A percentile compares a stretch with the other conserved stretches of the same genome.
Conservation (phyloP, 2,113 vertebrate genomes). For the Erinaceus europaeus region DNA sequence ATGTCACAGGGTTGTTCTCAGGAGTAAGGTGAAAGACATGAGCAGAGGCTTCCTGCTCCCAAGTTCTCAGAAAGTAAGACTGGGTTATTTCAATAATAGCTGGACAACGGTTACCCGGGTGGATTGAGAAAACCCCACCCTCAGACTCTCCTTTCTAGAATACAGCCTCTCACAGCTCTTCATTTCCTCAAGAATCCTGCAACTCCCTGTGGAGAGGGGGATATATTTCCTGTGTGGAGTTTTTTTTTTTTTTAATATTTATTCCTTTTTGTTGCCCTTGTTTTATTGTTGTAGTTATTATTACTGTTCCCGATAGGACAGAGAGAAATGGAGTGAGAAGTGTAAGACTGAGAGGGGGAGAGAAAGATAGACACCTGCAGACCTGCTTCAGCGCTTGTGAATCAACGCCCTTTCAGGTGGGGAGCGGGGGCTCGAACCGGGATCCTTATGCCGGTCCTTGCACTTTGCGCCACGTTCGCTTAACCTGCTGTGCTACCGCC, state of each 20-base stretch:
- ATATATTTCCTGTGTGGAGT: not conserved
- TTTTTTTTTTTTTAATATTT: no score
- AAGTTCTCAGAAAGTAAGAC: not conserved
- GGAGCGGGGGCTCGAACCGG: no score
- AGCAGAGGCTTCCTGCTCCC: not conserved
- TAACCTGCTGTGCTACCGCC: not conserved
- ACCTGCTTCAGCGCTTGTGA: no score
- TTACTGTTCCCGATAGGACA: no score
- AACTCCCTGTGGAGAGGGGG: not conserved
- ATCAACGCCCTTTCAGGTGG: no score
- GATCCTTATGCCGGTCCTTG: no score
- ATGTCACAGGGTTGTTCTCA: not conserved
- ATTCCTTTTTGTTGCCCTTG: not conserved
- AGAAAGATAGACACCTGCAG: no score
- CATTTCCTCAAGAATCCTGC: not conserved
- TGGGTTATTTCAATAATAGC: not conserved
- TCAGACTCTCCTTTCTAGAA: no score
- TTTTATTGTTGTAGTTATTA: no score
- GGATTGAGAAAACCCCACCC: not conserved
- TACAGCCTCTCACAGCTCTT: not conserved
- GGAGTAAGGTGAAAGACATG: not conserved
- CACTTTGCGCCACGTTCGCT: no score
- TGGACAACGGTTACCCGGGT: not conserved
- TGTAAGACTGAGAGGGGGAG: no score
- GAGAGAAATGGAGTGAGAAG: no score